Evolutionary conservation across 1,140 invertebrate species (phyloP).

Genomic region (Zaprionus camerounensis): DNA sequence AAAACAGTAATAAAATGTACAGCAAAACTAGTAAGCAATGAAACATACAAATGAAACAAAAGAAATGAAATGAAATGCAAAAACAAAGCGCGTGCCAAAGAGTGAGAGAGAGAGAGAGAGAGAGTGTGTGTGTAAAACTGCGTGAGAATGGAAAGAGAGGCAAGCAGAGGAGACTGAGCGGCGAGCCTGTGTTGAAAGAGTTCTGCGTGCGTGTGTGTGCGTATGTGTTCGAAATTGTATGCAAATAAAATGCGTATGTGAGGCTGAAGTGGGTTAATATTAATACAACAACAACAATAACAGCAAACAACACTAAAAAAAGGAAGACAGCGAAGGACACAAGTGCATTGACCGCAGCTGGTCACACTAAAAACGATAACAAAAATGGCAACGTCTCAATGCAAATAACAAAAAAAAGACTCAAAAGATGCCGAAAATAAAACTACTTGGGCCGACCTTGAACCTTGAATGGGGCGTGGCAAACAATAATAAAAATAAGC

Average conservation of each 20-base stretch:
- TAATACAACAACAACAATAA: conserved; percentile 64
- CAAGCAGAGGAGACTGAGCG: conserved; percentile 23
- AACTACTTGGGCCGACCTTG: background rate
- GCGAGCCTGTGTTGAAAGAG: conserved; percentile 26
- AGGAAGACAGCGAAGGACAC: conserved; percentile 74
- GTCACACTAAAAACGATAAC: conserved; percentile 4
- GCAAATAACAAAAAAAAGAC: background rate
- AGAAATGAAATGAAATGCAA: conserved; percentile 52
- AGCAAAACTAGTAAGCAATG: conserved; percentile 61
- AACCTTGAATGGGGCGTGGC: background rate
- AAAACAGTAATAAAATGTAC: conserved; percentile 12
- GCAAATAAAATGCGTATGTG: conserved; percentile 81
- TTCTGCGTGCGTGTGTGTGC: conserved; percentile 3
- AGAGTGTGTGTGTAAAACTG: background rate
- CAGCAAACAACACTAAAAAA: conserved; percentile 51
- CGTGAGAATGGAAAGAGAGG: conserved; percentile 12
- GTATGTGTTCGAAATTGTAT: conserved; percentile 61
- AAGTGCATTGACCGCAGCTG: conserved; percentile 40
- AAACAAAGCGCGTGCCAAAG: conserved; percentile 50
- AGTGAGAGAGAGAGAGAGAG: conserved; percentile 11
- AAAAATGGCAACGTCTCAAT: conserved; percentile 3
- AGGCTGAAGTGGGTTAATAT: conserved; percentile 79
- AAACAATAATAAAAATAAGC: background rate
- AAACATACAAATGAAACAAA: conserved; percentile 47
- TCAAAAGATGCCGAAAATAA: background rate